A percentile compares a stretch with the other conserved stretches of the same genome.
Evolutionary conservation across 2,888 invertebrate species (phyloP).

Genomic region (Eupithecia insigniata): DNA sequence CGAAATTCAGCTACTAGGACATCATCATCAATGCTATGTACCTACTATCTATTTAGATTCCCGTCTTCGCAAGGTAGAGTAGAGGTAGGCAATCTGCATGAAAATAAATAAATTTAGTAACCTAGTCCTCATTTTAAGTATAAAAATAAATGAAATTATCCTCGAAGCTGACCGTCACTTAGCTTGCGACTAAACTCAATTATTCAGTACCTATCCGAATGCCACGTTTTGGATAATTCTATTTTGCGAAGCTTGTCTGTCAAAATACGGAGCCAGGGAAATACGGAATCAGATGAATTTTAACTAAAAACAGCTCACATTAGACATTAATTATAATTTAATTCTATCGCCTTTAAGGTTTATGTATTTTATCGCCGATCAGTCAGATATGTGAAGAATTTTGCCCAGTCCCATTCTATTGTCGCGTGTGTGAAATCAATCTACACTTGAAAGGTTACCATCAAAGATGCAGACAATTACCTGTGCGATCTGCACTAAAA

Average conservation of each 20-base stretch:
- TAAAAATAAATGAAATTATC: constrained; percentile 6
- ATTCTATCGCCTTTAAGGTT: no score
- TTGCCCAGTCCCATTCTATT: no score
- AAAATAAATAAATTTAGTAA: neutral
- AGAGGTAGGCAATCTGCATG: neutral
- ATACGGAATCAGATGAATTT: neutral
- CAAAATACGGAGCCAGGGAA: neutral
- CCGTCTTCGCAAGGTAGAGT: neutral
- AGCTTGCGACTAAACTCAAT: constrained; percentile 41
- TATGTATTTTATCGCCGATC: no score
- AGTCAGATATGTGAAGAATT: no score
- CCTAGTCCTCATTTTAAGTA: neutral
- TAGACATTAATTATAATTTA: no score
- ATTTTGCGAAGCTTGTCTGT: constrained; percentile 27
- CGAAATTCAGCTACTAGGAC: no score
- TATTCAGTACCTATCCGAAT: constrained; percentile 42
- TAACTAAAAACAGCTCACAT: no score
- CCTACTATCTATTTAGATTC: neutral
- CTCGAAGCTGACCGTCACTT: constrained; percentile 28
- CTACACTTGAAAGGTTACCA: no score
- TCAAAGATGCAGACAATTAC: no score
- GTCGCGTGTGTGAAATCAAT: no score
- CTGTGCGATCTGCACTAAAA: no score
- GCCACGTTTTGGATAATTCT: constrained; percentile 42
- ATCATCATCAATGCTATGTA: neutral